Evolutionary conservation across 2,797 vertebrate genomes (phyloP).

Genomic region (Tamandua tetradactyla): DNA sequence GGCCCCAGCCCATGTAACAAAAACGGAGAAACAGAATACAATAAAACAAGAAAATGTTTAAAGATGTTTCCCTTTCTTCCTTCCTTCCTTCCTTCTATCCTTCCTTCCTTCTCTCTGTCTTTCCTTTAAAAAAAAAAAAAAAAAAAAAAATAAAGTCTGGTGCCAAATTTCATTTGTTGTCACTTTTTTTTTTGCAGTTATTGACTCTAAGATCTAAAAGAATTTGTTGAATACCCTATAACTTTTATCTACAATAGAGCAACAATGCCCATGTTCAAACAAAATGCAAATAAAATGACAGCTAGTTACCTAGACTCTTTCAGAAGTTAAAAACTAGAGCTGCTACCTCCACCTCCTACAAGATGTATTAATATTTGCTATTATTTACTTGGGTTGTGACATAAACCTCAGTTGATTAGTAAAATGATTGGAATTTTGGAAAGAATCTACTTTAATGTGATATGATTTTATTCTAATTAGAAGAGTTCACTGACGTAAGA

Average conservation of each 20-base stretch:
- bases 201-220: constrained; percentile 49
- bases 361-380: not conserved
- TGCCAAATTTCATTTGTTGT: constrained; percentile 58
- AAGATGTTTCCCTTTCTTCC: too few relatives aligned
- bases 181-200: constrained; percentile 52
- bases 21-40: too few relatives aligned
- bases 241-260: not conserved
- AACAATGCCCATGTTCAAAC: not conserved
- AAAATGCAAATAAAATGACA: too few relatives aligned
- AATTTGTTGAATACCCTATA: not conserved
- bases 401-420: constrained; percentile 1
- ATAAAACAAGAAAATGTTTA: too few relatives aligned
- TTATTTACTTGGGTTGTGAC: not conserved
- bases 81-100: too few relatives aligned
- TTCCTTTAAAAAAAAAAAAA: too few relatives aligned
- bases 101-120: too few relatives aligned
- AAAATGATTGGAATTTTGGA: not conserved
- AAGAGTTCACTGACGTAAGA: not conserved
- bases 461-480: not conserved
- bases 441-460: not conserved
- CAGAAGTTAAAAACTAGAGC: not conserved
- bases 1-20: too few relatives aligned
- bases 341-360: not conserved
- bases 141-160: constrained; percentile 54
- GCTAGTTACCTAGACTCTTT: not conserved